Evolutionary conservation across 2,113 vertebrate genomes (phyloP).

Genomic region (Proteles cristata): DNA sequence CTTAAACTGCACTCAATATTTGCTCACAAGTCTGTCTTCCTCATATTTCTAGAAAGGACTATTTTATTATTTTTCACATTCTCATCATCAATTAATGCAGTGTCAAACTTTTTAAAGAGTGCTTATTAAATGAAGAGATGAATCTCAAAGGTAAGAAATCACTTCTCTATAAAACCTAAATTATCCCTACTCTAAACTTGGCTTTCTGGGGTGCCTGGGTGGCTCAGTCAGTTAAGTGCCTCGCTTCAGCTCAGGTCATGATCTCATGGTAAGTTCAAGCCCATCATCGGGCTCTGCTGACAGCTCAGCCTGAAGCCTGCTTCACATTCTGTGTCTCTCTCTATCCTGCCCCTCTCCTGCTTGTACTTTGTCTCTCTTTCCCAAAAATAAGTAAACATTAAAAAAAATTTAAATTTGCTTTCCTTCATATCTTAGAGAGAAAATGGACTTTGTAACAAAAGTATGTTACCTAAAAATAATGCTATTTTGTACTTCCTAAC

Average conservation of each 20-base stretch:
- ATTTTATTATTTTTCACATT: not conserved
- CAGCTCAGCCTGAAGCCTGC: too few relatives aligned
- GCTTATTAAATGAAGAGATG: not conserved
- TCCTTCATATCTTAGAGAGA: not conserved
- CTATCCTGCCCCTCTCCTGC: too few relatives aligned
- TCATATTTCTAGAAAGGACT: not conserved
- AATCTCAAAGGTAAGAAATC: not conserved
- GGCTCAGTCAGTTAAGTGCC: too few relatives aligned
- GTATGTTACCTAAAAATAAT: not conserved
- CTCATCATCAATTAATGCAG: not conserved
- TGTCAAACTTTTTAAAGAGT: constrained; percentile 17
- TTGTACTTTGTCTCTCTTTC: too few relatives aligned
- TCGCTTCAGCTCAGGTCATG: too few relatives aligned
- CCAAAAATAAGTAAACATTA: too few relatives aligned
- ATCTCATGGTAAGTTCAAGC: too few relatives aligned
- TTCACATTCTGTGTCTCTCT: too few relatives aligned
- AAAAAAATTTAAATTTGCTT: not conserved
- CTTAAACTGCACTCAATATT: not conserved
- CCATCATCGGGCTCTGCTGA: too few relatives aligned
- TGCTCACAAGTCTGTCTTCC: not conserved
- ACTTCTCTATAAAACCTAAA: not conserved
- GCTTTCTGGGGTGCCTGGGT: too few relatives aligned
- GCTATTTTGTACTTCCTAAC: constrained; percentile 10
- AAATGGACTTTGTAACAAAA: constrained; percentile 15
- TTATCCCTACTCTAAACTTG: not conserved